phyloP scores from a whole-genome alignment of 2,113 vertebrate genomes.

The Vanacampus margaritifer region DNA sequence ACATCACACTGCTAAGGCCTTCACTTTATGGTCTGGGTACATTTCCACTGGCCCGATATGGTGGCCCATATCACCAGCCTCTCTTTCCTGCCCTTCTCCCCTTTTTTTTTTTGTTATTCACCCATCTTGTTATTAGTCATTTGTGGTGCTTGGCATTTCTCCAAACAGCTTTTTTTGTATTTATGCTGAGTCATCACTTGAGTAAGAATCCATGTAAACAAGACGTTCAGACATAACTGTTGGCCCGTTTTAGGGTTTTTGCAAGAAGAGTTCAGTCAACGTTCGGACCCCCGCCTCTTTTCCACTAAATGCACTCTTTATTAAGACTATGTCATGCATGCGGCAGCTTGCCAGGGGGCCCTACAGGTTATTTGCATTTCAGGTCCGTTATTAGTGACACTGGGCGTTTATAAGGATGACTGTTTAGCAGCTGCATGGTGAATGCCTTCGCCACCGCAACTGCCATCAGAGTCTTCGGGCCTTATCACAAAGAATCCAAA shows the following conservation, averaged over 20 bases:
- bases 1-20: constrained; percentile 42
- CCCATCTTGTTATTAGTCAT: constrained; percentile 11
- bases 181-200: constrained; percentile 66
- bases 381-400: constrained; percentile 25
- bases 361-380: constrained; percentile 37
- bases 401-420: constrained; percentile 27
- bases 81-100: neutral
- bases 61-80: neutral
- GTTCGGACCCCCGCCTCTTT: constrained; percentile 3
- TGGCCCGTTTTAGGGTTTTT: constrained; percentile 22
- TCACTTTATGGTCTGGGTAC: constrained; percentile 27
- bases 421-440: constrained; percentile 54
- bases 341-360: constrained; percentile 34
- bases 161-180: constrained; percentile 12
- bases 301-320: constrained; percentile 56
- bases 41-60: constrained; percentile 40
- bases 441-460: constrained; percentile 44
- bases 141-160: constrained; percentile 16
- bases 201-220: constrained; percentile 58
- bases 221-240: constrained; percentile 36
- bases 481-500: neutral
- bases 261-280: constrained; percentile 17
- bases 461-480: constrained; percentile 21
- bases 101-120: neutral
- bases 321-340: constrained; percentile 23